Conservation (phyloP, 2,797 vertebrate species). For the Siniperca obscura region DNA sequence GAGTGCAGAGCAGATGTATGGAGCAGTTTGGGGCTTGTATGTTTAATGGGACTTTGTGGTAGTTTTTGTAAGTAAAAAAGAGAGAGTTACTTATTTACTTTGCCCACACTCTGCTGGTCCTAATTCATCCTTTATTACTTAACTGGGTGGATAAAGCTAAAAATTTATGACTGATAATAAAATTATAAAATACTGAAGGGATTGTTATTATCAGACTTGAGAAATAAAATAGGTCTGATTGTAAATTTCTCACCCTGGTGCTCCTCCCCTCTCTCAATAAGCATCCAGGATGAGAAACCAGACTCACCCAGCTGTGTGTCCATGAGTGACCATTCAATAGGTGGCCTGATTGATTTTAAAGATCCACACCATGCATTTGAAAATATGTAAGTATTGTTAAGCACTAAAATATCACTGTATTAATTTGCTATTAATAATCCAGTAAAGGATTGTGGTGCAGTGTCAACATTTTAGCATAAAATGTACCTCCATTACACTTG, state of each 20-base stretch:
- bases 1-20: neutral
- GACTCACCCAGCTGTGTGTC: conserved; percentile 3
- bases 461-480: neutral
- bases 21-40: neutral
- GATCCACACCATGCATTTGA: neutral
- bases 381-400: neutral
- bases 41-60: neutral
- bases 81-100: neutral
- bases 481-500: neutral
- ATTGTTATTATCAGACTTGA: neutral
- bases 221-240: neutral
- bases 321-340: neutral
- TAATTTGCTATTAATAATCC: no score
- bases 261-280: neutral
- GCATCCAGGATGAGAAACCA: neutral
- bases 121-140: neutral
- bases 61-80: no score
- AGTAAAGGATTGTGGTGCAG: neutral
- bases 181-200: neutral
- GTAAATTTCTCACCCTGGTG: neutral
- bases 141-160: neutral
- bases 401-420: neutral
- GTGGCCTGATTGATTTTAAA: conserved; percentile 14
- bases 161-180: neutral
- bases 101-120: neutral